Evolutionary conservation across 2,888 invertebrate species (phyloP), one percentile per base, ranked within the genome.

Genomic region (Trichopoda pennipes): DNA sequence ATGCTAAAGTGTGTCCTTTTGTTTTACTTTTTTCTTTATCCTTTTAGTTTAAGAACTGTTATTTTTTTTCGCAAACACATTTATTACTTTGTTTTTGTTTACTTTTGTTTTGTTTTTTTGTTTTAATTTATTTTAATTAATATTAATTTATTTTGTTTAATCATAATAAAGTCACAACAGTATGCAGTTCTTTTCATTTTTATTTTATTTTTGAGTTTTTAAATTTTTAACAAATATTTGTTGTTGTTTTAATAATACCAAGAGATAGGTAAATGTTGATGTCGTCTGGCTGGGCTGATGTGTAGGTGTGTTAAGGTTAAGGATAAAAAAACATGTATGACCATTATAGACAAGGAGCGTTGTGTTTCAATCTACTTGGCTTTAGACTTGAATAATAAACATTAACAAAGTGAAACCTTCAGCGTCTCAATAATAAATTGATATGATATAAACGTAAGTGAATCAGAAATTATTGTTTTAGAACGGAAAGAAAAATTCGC

Each of bases 151-250:
- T 70, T 49, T 77, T 61, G 58, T 83, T 78, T 81, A 84, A 82
- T 72, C 75, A 79, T 82, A 82, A 82, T 85, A 80, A 83, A 85
- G 84, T 85, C 85, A 85, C 85, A 85, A 85, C 85, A 85, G 85
- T 85, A 84, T 84, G 83, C 85, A 85, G 85, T 85, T 84, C 83
- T 84, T 84, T 80, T 81, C 63, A 49, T 66, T 58, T 64, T 75
- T 55, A 38, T 12, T 38, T 38, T 12, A 38, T 38, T 38, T 64
- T 66, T 53, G 58, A 44, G 51, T 60, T 8, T 58, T 75, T 75
- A 66, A 38, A 16, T 16, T 1, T 28, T 38, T 42, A 61, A 64
- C 66, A 68, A 58, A 53, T 74, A 42, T 69, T 42, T 76, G 28
- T 75, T 68, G 42, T 21, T 60, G 28, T 68, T 76, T 76, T 75